A percentile compares a stretch with the other conserved stretches of the same genome.
phyloP scores from a whole-genome alignment of 2,797 vertebrate genomes.

The Chrysocyon brachyurus region DNA sequence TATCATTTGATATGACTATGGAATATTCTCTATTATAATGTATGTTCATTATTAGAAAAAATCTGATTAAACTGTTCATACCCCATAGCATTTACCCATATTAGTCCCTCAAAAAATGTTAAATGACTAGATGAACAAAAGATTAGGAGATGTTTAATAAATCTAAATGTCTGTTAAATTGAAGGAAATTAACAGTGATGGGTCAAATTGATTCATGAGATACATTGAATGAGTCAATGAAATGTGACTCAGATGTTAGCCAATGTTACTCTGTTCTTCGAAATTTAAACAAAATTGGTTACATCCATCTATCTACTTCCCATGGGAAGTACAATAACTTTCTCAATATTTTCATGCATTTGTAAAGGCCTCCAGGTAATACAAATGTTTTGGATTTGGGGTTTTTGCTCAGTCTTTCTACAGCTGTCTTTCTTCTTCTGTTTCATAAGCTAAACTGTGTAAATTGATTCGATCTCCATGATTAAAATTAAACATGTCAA shows the following conservation, averaged over 20 bases:
- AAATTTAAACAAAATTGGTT: not conserved
- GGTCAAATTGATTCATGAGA: not conserved
- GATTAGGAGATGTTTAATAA: not conserved
- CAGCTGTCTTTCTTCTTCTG: not conserved
- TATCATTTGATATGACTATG: not conserved
- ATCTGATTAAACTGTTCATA: not conserved
- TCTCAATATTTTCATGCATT: not conserved
- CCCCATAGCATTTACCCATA: not conserved
- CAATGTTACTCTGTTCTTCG: not conserved
- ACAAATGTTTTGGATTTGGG: not conserved
- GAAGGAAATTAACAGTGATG: not conserved
- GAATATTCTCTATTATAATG: not conserved
- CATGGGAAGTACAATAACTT: not conserved
- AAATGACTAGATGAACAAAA: not conserved
- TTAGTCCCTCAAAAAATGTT: not conserved
- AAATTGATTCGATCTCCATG: not conserved
- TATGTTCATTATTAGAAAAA: not conserved
- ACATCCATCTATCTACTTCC: not conserved
- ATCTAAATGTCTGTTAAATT: not conserved
- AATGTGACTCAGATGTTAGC: not conserved
- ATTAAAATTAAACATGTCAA: conserved; percentile 7
- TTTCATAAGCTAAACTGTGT: not conserved
- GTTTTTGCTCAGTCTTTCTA: not conserved
- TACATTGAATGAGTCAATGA: not conserved
- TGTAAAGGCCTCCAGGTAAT: not conserved